A percentile compares a stretch with the other conserved stretches of the same genome.
phyloP scores from a whole-genome alignment of 2,888 invertebrate genomes.

The Caradrina clavipalpis region DNA sequence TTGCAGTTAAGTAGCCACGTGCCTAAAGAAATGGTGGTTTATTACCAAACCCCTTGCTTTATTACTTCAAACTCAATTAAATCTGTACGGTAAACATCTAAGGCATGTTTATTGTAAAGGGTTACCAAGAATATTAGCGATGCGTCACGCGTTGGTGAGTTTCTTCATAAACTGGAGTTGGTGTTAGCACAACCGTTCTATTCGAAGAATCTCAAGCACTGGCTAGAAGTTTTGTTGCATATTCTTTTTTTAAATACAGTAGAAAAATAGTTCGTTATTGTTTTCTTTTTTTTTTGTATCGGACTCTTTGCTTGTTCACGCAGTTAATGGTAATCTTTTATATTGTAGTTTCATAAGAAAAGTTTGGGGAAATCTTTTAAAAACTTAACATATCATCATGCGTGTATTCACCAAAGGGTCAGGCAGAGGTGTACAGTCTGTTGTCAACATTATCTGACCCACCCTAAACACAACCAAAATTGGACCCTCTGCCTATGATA shows the following conservation, averaged over 20 bases:
- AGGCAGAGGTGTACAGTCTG: too few relatives aligned
- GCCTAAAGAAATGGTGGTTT: neutral
- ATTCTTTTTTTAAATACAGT: constrained; percentile 24
- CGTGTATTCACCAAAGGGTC: too few relatives aligned
- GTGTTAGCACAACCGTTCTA: constrained; percentile 28
- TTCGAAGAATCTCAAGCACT: constrained; percentile 34
- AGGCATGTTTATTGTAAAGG: constrained; percentile 35
- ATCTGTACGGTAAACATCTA: constrained; percentile 2
- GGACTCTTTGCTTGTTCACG: neutral
- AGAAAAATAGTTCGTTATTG: neutral
- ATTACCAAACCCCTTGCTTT: neutral
- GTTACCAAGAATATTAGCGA: constrained; percentile 36
- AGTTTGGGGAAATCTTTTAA: too few relatives aligned
- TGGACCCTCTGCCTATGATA: too few relatives aligned
- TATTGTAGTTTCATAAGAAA: too few relatives aligned
- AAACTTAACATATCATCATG: too few relatives aligned
- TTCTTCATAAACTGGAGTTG: constrained; percentile 37
- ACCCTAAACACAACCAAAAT: too few relatives aligned
- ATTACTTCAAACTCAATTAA: constrained; percentile 24
- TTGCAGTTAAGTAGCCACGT: neutral
- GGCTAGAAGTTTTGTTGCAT: neutral
- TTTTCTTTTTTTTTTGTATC: neutral
- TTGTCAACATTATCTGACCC: too few relatives aligned
- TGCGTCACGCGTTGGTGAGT: constrained; percentile 31
- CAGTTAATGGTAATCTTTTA: neutral